A percentile compares a stretch with the other conserved stretches of the same genome.
Conservation (phyloP, 2,797 vertebrate genomes). For the Cossypha polioptera region DNA sequence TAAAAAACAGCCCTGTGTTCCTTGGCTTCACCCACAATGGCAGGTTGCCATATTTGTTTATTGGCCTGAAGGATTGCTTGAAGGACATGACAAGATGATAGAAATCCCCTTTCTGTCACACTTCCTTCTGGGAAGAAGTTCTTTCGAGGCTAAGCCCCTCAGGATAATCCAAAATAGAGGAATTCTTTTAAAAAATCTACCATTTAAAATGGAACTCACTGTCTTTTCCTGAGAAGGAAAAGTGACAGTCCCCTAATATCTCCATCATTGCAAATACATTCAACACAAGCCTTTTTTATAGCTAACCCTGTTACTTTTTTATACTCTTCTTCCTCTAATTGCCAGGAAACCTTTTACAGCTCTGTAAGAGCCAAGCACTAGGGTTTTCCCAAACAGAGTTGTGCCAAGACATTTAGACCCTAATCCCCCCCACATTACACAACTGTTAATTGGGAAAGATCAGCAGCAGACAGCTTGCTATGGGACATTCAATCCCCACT, state of each 20-base stretch:
- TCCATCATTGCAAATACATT: not conserved
- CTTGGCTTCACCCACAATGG: constrained; percentile 28
- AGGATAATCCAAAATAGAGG: not conserved
- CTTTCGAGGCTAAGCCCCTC: not conserved
- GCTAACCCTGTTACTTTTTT: not conserved
- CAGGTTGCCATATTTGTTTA: constrained; percentile 21
- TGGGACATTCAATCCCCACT: not conserved
- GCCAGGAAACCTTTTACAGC: not conserved
- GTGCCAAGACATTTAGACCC: not conserved
- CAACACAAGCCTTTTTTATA: not conserved
- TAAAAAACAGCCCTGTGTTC: not conserved
- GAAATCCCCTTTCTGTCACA: constrained; percentile 11
- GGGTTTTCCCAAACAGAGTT: not conserved
- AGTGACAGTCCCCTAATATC: not conserved
- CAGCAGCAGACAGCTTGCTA: not conserved
- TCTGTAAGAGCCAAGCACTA: not conserved
- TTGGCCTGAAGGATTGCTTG: not conserved
- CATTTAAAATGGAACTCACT: not conserved
- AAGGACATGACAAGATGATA: not conserved
- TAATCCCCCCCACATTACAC: not conserved
- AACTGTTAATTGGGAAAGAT: not conserved
- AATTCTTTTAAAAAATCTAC: not conserved
- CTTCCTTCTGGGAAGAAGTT: not conserved
- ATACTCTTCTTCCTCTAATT: not conserved
- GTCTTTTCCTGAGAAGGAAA: not conserved